These are phyloP conservation scores for Nibea albiflora DNA, from an alignment of 2,113 vertebrate genomes.

Conservation along the genomic window DNA sequence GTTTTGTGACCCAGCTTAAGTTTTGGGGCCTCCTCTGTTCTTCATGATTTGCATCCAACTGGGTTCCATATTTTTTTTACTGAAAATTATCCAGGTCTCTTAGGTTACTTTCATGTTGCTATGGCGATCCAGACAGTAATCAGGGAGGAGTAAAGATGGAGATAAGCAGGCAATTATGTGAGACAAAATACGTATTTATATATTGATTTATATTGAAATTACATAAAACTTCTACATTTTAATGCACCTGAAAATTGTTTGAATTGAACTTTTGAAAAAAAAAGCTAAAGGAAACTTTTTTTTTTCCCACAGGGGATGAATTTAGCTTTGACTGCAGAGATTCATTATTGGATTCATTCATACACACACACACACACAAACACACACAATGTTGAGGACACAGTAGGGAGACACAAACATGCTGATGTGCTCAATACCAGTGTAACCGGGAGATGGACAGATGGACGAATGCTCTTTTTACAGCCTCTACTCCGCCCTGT, in stretches of 20 bases:
- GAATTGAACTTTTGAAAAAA: not conserved
- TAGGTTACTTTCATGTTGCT: not conserved
- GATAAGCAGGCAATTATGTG: not conserved
- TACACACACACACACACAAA: constrained; percentile 1
- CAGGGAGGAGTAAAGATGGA: not conserved
- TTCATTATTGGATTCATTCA: constrained; percentile 9
- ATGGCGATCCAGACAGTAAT: not conserved
- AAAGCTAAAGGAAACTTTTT: not conserved
- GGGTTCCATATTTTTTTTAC: not conserved
- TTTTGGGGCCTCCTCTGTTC: not conserved
- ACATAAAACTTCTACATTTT: not conserved
- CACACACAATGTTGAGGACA: constrained; percentile 3
- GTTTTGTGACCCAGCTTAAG: not conserved
- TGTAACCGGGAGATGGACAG: constrained; percentile 64
- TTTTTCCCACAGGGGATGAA: not conserved
- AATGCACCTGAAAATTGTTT: not conserved
- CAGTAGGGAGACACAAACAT: constrained; percentile 51
- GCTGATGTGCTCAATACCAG: constrained; percentile 59
- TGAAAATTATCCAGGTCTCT: not conserved
- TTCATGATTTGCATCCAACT: not conserved
- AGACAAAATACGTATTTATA: not conserved
- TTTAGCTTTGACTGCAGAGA: not conserved
- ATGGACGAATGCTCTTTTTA: constrained; percentile 77
- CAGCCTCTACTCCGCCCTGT: constrained; percentile 51
- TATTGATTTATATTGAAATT: not conserved